Evolutionary conservation across 2,888 invertebrate species (phyloP), one percentile per base, ranked within the genome.

Genomic region (Epirrhoe tristata): DNA sequence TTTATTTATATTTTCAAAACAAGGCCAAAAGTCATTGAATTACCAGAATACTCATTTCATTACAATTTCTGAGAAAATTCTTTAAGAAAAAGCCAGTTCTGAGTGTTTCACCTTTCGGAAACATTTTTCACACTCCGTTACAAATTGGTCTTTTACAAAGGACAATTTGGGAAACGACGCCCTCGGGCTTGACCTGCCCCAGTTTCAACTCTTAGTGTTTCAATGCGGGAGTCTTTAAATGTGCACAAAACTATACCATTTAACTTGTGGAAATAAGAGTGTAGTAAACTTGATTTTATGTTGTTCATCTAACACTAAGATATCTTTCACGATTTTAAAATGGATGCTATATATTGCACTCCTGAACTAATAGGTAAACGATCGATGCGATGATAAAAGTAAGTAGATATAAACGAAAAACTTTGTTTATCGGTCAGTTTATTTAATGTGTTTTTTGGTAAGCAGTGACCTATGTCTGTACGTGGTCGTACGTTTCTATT

Each of bases 61-160:
- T 62, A 52, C 63, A 66, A 65, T 67, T 48, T 53, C 50, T 39
- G 34, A 31, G 48, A 31, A 53, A 46, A 57, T 57, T 53, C 48
- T 52, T 12, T 54, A 61, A 58, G 14, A 60, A 58, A 50, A 46
- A 52, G 43, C 43, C 31, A 31, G n/a, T 16, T 58, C 48, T 10
- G 48, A 57, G 31, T 59, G 16, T 58, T 57, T 66, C 46, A 60
- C 66, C 53, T 66, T 62, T 24, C 46, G 17, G 53, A 70, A 67
- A 66, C 62, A 67, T 72, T 73, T 70, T 69, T 66, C 63, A 66
- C 70, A 55, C 63, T 63, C 48, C 57, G 63, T 61, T 48, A 63
- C 67, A 67, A 67, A 67, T 67, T 63, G 63, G 67, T 64, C 63
- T 67, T 63, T 60, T 64, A 61, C 43, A 64, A 67, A 63, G 56